phyloP scores from a whole-genome alignment of 1,140 invertebrate species.

The Drosophila guanche region DNA sequence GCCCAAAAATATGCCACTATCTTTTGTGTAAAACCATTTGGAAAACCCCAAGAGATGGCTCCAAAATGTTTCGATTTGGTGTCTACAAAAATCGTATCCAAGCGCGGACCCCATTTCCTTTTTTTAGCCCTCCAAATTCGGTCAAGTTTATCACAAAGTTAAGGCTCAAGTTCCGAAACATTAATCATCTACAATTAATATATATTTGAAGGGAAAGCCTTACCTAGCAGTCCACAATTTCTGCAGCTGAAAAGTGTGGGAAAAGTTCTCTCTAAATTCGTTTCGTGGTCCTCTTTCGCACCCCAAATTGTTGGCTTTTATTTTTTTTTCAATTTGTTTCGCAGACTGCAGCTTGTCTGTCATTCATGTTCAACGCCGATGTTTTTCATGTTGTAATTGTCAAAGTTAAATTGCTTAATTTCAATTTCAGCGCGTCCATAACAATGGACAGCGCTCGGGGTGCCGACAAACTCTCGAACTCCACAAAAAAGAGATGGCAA shows the following conservation, averaged over 20 bases:
- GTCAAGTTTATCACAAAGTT: too few species aligned
- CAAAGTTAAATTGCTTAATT: constrained; percentile 55
- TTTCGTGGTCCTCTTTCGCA: neutral
- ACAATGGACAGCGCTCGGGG: constrained; percentile 25
- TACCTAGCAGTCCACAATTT: neutral
- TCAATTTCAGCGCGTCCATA: constrained; percentile 30
- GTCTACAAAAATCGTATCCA: too few species aligned
- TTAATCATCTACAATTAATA: too few species aligned
- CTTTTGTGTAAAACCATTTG: too few species aligned
- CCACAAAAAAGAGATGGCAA: constrained; percentile 1
- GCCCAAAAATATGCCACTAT: too few species aligned
- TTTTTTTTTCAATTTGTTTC: neutral
- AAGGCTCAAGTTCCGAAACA: too few species aligned
- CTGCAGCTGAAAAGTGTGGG: neutral
- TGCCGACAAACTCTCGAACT: constrained; percentile 9
- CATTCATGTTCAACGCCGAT: constrained; percentile 8
- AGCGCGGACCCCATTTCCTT: too few species aligned
- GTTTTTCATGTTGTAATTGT: constrained; percentile 39
- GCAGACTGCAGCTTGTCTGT: neutral
- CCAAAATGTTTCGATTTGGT: too few species aligned
- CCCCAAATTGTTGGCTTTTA: neutral
- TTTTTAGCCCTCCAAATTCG: too few species aligned
- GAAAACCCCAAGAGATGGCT: too few species aligned
- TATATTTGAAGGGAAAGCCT: too few species aligned
- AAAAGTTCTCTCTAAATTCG: neutral